A percentile compares a stretch with the other conserved stretches of the same genome.
These are phyloP conservation scores for Microtus pennsylvanicus DNA, from an alignment of 2,113 vertebrate species.

Conservation along the genomic window DNA sequence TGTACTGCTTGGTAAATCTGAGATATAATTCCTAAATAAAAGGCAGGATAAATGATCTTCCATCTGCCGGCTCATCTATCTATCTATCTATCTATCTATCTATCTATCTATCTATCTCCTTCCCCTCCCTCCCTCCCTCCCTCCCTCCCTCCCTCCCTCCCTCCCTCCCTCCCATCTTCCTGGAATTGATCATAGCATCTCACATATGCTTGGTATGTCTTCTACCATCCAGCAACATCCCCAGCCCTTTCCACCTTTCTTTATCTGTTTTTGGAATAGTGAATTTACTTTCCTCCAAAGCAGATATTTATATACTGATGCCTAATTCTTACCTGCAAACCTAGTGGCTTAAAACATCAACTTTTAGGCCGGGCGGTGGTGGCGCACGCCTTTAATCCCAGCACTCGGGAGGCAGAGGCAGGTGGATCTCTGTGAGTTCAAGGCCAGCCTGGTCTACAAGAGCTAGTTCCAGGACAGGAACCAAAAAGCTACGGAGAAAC, in stretches of 20 bases:
- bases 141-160: no score
- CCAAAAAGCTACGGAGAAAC: no score
- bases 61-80: neutral
- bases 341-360: conserved; percentile 34
- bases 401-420: no score
- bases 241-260: neutral
- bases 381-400: no score
- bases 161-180: neutral
- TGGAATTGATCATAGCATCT: neutral
- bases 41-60: neutral
- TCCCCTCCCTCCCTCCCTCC: no score
- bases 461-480: no score
- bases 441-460: no score
- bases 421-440: no score
- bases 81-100: neutral
- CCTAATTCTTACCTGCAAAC: neutral
- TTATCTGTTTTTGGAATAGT: conserved; percentile 35
- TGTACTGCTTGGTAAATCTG: conserved; percentile 1
- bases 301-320: neutral
- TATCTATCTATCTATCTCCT: neutral
- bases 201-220: neutral
- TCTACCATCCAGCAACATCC: neutral
- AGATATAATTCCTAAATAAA: conserved; percentile 8
- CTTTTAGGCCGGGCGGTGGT: no score
- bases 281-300: conserved; percentile 33